Percentiles rank a stretch among this genome's conserved stretches.
Evolutionary conservation across 2,113 vertebrate genomes (phyloP).

Genomic region (Lycaon pictus): DNA sequence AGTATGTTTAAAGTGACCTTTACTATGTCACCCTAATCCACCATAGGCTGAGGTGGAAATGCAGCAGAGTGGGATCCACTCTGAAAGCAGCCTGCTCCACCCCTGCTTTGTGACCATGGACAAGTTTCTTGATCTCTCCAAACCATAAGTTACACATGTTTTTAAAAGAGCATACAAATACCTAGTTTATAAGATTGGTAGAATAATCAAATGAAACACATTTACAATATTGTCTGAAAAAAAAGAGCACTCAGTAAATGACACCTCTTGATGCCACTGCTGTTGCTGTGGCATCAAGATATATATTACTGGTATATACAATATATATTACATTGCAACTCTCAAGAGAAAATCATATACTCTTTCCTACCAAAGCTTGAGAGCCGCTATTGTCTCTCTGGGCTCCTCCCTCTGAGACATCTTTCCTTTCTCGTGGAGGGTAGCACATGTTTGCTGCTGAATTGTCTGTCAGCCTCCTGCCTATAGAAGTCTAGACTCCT

Average conservation of each 20-base stretch:
- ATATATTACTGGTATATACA: background rate
- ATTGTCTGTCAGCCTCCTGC: background rate
- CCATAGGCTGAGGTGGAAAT: background rate
- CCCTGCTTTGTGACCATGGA: background rate
- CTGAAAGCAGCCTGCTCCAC: background rate
- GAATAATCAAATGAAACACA: background rate
- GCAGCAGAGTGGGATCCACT: rapidly evolving
- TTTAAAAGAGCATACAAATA: background rate
- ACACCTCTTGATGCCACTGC: background rate
- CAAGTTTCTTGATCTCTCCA: background rate
- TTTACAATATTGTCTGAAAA: background rate
- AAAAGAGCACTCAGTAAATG: background rate
- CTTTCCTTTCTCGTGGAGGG: background rate
- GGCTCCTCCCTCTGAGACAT: rapidly evolving
- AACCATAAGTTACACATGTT: background rate
- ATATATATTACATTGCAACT: background rate
- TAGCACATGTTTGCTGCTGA: background rate
- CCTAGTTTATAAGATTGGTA: background rate
- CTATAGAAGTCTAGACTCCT: background rate
- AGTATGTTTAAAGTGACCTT: background rate
- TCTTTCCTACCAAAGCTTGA: background rate
- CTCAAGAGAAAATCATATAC: background rate
- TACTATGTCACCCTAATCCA: background rate
- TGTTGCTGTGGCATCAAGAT: background rate
- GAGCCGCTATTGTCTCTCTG: background rate